phyloP scores from a whole-genome alignment of 2,797 vertebrate species.

The Scolopax bukidnonensis region DNA sequence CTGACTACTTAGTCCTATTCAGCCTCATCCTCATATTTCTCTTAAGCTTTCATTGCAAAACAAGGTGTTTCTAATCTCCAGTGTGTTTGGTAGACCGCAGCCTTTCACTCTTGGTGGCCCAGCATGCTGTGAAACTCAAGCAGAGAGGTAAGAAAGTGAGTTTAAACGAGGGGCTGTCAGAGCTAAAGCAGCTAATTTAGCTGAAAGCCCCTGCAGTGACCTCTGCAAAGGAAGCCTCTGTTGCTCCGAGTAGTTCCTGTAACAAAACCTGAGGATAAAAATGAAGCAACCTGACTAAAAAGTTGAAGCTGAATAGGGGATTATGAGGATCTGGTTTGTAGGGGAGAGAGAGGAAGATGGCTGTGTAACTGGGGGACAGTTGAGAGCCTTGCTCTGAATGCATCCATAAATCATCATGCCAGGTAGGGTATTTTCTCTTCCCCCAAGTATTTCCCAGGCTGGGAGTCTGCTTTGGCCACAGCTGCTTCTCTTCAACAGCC shows the following conservation, averaged over 20 bases:
- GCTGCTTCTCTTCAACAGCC: conserved; percentile 31
- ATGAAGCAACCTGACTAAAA: neutral
- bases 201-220: neutral
- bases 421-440: conserved; percentile 29
- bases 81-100: neutral
- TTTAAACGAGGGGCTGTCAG: neutral
- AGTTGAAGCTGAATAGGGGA: neutral
- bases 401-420: conserved; percentile 22
- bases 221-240: neutral
- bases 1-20: conserved; percentile 3
- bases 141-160: neutral
- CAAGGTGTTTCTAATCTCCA: neutral
- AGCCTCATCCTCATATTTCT: neutral
- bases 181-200: neutral
- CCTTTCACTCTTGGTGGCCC: neutral
- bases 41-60: conserved; percentile 15
- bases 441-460: neutral
- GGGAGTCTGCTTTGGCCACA: neutral
- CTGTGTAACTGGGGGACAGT: neutral
- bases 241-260: neutral
- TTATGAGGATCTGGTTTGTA: neutral
- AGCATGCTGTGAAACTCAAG: neutral
- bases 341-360: neutral
- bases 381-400: neutral
- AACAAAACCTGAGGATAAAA: conserved; percentile 16